Conservation (phyloP, 2,113 vertebrate species). For the Ochotona princeps region DNA sequence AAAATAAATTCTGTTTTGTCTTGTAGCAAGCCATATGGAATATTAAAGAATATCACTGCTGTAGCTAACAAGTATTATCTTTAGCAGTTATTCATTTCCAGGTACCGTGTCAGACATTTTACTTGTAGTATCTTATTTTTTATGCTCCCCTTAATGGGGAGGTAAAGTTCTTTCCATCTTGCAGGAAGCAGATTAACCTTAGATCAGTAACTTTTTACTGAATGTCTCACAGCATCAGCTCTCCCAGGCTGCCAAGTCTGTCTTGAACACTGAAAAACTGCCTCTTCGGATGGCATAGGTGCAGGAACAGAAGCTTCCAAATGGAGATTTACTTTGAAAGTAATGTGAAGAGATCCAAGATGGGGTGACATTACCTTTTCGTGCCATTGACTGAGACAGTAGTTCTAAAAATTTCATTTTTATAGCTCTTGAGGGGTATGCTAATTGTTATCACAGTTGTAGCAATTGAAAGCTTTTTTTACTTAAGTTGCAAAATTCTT, state of each 20-base stretch:
- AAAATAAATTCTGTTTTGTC: background rate
- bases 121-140: conserved; percentile 19
- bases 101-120: background rate
- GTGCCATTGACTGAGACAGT: background rate
- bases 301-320: background rate
- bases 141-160: background rate
- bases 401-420: background rate
- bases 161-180: background rate
- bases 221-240: background rate
- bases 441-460: conserved; percentile 41
- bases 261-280: background rate
- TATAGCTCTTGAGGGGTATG: background rate
- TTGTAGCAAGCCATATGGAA: background rate
- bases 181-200: background rate
- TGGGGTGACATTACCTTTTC: background rate
- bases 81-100: background rate
- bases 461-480: background rate
- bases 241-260: background rate
- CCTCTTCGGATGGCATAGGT: background rate
- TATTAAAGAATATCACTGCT: background rate
- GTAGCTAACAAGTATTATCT: background rate
- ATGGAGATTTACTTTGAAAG: background rate
- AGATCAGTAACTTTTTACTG: background rate
- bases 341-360: background rate
- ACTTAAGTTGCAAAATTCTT: background rate